Evolutionary conservation across 2,113 vertebrate species (phyloP).

Genomic region (Neolamprologus kungweensis): DNA sequence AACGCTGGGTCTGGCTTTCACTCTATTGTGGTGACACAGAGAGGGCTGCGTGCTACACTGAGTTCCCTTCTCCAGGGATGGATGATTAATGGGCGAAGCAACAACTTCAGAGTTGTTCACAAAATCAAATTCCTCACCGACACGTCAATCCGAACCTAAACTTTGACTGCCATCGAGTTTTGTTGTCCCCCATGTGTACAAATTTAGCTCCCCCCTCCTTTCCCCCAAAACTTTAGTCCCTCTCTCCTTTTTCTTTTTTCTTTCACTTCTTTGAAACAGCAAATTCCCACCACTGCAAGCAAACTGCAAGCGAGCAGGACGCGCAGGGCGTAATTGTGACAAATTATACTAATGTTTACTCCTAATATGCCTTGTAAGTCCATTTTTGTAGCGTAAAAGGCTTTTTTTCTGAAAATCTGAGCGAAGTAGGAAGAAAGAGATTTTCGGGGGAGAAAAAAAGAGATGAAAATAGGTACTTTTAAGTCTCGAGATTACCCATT

Average conservation of each 20-base stretch:
- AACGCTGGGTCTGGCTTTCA: constrained; percentile 43
- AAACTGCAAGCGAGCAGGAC: background rate
- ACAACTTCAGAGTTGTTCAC: constrained; percentile 53
- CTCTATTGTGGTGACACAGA: constrained; percentile 29
- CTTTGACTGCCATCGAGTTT: constrained; percentile 32
- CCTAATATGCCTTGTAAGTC: constrained; percentile 43
- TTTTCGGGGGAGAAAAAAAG: background rate
- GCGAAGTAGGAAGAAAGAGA: constrained; percentile 10
- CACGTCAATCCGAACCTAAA: constrained; percentile 22
- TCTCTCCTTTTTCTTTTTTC: background rate
- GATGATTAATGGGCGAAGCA: constrained; percentile 62
- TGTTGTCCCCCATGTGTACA: background rate
- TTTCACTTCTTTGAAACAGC: background rate
- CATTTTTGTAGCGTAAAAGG: constrained; percentile 17
- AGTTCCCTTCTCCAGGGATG: constrained; percentile 35
- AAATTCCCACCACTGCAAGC: background rate
- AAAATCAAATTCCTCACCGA: constrained; percentile 53
- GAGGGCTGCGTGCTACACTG: constrained; percentile 38
- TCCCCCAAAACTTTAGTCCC: background rate
- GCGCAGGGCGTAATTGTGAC: constrained; percentile 33
- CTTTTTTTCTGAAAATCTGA: constrained; percentile 19
- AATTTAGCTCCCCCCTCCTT: background rate
- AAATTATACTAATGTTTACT: constrained; percentile 34
- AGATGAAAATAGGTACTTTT: constrained; percentile 41
- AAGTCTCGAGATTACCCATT: constrained; percentile 55